Evolutionary conservation across 53 echinoderm and acorn worm species (phyloP).

Genomic region (Temnopleurus reevesii): DNA sequence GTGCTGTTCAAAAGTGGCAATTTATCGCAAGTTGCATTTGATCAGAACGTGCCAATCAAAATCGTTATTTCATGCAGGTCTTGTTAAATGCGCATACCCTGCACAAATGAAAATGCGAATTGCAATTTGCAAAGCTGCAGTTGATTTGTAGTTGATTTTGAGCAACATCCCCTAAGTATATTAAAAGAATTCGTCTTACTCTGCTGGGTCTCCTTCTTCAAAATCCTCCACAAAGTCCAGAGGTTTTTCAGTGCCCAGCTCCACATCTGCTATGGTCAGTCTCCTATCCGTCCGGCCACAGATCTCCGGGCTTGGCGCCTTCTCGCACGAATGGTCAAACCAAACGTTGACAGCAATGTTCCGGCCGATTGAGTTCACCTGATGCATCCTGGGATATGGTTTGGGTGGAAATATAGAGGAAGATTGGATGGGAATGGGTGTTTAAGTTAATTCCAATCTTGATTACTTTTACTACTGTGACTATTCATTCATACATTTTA

Average conservation of each 20-base stretch:
- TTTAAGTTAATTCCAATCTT: no score
- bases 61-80: no score
- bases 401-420: no score
- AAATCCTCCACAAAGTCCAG: constrained; percentile 32
- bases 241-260: not conserved
- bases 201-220: constrained; percentile 1
- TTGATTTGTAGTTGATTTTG: not conserved
- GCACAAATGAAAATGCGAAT: no score
- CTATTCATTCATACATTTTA: no score
- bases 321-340: constrained; percentile 81
- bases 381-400: constrained; percentile 78
- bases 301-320: constrained; percentile 59
- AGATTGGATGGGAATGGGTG: no score
- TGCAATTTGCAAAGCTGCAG: not conserved
- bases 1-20: no score
- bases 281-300: constrained; percentile 61
- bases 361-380: constrained; percentile 81
- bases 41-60: no score
- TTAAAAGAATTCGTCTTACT: not conserved
- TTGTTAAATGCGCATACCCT: no score
- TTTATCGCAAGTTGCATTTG: no score
- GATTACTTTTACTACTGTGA: no score
- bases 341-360: constrained; percentile 93
- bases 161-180: not conserved
- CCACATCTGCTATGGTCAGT: constrained; percentile 74